Evolutionary conservation across 2,888 invertebrate species (phyloP), one percentile per base, ranked within the genome.

Genomic region (Drosophila nigricruria): DNA sequence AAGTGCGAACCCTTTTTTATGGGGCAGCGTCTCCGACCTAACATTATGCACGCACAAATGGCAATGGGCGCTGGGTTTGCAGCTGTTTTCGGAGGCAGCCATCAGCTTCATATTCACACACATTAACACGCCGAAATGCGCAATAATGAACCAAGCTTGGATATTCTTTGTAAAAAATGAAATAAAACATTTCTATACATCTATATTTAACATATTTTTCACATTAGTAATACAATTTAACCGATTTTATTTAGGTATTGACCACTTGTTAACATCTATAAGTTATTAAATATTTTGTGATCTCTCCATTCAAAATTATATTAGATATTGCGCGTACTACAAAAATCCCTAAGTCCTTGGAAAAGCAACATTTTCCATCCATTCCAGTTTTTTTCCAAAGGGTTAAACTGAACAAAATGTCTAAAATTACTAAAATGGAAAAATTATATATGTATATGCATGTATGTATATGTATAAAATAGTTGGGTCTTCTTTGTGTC

Each of bases 1-100:
- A 76, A 70, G 76, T 76, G 80, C 52, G 88, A 89, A 89, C 84
- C 88, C 88, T 84, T 84, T 83, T 84, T 89, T 84, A 84, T 84
- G 90, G 72, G 49, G 54, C 64, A 43, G 57, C 80, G 76, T 70
- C 76, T 59, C 70, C 80, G 70, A 65, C 70, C 80, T 43, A 67
- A 77, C 81, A 79, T 79, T 62, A 81, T 70, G 78, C 64, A 59
- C 53, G 77, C 78, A 68, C 72, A 78, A 77, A 77, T 77, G 77
- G 81, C 81, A 71, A 32, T 62, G 76, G 70, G 80, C 80, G 62
- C 52, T 43, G 52, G 38, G 59, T 53, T 62, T 79, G 77, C 76
- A 80, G 65, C 70, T 77, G 80, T 23, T 63, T 69, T 76, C 53
- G 34, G 47, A 34, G 53, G 45, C 72, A 34, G 42, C 14, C 65